These are phyloP conservation scores for Menidia menidia DNA, from an alignment of 2,797 vertebrate genomes.

Conservation along the genomic window DNA sequence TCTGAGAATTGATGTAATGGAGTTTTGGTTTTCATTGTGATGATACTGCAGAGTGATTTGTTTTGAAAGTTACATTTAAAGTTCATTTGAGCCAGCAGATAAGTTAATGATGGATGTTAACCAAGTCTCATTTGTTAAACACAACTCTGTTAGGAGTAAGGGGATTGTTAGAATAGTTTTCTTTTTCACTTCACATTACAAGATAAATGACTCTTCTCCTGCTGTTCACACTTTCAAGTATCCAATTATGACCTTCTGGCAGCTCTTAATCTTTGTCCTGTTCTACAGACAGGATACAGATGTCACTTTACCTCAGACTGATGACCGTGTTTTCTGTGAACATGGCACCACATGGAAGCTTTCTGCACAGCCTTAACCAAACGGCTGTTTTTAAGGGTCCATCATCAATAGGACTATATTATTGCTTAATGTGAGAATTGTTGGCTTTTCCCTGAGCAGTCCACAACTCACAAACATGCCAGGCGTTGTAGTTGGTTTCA, in stretches of 20 bases:
- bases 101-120: neutral
- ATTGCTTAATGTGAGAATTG: no score
- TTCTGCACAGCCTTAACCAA: neutral
- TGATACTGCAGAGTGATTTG: neutral
- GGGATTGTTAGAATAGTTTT: neutral
- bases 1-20: neutral
- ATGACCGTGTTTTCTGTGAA: neutral
- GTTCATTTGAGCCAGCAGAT: neutral
- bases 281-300: neutral
- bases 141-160: neutral
- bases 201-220: neutral
- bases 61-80: neutral
- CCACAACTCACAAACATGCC: no score
- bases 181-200: neutral
- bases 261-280: neutral
- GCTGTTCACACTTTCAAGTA: neutral
- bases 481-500: no score
- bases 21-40: conserved; percentile 7
- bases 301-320: neutral
- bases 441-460: no score
- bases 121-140: neutral
- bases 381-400: neutral
- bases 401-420: neutral
- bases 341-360: neutral
- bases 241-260: neutral